phyloP scores from a whole-genome alignment of 2,888 invertebrate species.

The Sesia bembeciformis region DNA sequence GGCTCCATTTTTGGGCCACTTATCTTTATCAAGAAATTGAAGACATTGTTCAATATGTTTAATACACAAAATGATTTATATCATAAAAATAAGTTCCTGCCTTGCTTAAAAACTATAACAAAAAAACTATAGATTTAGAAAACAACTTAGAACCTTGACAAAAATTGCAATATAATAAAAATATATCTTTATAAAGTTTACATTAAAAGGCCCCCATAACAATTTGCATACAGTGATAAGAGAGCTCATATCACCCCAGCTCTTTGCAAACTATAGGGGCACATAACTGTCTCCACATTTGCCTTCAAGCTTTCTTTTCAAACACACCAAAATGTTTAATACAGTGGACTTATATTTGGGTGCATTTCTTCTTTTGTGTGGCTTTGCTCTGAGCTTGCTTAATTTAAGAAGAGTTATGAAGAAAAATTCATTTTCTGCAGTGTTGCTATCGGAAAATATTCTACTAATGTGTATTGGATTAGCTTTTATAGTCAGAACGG shows the following conservation, averaged over 20 bases:
- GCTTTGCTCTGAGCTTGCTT: constrained; percentile 45
- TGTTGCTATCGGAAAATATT: constrained; percentile 57
- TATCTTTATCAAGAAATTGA: no score
- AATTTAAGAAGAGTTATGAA: constrained; percentile 45
- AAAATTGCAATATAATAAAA: not conserved
- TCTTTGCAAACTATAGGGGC: constrained; percentile 39
- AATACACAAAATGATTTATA: no score
- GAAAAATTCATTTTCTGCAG: constrained; percentile 28
- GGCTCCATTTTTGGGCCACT: no score
- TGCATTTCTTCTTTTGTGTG: constrained; percentile 43
- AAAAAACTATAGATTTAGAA: no score
- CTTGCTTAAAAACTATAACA: no score
- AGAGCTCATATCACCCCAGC: constrained; percentile 21
- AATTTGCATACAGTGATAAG: constrained; percentile 43
- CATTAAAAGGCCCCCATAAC: constrained; percentile 43
- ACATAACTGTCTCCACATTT: constrained; percentile 16
- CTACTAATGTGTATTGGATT: constrained; percentile 52
- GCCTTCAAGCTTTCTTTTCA: constrained; percentile 6
- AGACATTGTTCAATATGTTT: no score
- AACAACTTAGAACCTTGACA: no score
- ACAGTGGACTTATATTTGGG: constrained; percentile 50
- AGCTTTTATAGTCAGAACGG: constrained; percentile 39
- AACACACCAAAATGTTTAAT: constrained; percentile 33
- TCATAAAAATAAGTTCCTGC: no score
- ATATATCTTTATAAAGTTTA: constrained; percentile 4